phyloP scores from a whole-genome alignment of 1,140 invertebrate genomes.

The Bilobella aurantiaca region DNA sequence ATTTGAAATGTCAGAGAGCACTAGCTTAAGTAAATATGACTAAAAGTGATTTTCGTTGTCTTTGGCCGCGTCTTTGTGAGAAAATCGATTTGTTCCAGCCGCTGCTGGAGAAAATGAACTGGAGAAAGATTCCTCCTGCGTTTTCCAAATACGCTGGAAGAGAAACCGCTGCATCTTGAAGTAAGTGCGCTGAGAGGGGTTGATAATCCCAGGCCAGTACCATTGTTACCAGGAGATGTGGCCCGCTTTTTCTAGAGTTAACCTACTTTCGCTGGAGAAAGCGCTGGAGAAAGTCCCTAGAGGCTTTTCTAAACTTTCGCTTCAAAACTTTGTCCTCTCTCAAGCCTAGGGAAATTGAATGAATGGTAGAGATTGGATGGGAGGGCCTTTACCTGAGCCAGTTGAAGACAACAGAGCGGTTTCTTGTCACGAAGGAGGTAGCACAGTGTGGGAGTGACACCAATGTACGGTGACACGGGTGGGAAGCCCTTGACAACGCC shows the following conservation, averaged over 20 bases:
- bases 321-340: not conserved
- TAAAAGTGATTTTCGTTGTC: not conserved
- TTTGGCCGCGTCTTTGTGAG: not conserved
- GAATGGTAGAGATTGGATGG: not conserved
- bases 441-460: conserved; percentile 90
- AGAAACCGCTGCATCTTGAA: no score
- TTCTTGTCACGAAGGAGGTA: conserved; percentile 93
- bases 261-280: no score
- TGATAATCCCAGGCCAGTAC: no score
- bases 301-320: not conserved
- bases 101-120: not conserved
- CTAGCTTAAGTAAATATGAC: no score
- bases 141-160: no score
- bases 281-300: no score
- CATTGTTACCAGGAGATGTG: no score
- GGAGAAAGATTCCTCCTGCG: no score
- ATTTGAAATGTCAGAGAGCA: no score
- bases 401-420: conserved; percentile 85
- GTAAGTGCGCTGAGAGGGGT: no score
- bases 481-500: conserved; percentile 85
- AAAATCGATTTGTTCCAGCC: not conserved
- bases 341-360: not conserved
- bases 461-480: conserved; percentile 92
- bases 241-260: no score
- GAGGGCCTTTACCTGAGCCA: conserved; percentile 60